A percentile compares a stretch with the other conserved stretches of the same genome.
phyloP scores from a whole-genome alignment of 2,888 invertebrate species.

The Acrobeloides nanus region DNA sequence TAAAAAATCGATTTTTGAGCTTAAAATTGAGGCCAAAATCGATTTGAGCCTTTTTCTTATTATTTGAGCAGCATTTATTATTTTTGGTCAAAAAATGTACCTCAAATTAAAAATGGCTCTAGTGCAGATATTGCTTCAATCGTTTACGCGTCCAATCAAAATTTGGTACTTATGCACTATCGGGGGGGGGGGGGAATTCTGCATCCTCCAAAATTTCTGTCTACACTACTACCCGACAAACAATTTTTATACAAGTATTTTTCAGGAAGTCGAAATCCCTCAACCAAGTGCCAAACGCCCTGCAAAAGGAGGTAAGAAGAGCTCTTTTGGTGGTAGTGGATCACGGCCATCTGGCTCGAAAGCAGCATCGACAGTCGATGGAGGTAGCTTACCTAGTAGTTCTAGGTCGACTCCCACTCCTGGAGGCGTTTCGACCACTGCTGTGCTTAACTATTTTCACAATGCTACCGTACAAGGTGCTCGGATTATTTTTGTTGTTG shows the following conservation, averaged over 20 bases:
- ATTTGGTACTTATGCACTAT: no score
- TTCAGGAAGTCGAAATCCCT: slow-evolving; percentile 54
- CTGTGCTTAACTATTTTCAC: slow-evolving; percentile 44
- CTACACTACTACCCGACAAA: not conserved
- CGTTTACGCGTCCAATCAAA: no score
- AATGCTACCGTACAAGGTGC: slow-evolving; percentile 45
- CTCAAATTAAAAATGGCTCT: no score
- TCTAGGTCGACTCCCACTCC: slow-evolving; percentile 10
- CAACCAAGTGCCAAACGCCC: slow-evolving; percentile 33
- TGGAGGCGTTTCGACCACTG: slow-evolving; percentile 23
- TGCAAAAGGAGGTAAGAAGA: slow-evolving; percentile 23
- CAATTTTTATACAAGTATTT: slow-evolving; percentile 3
- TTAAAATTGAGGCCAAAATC: no score
- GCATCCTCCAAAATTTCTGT: no score
- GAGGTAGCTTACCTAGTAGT: slow-evolving; percentile 32
- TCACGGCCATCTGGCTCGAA: slow-evolving; percentile 3
- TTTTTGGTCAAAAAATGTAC: no score
- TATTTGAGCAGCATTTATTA: no score
- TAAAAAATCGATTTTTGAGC: no score
- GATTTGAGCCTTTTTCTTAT: no score
- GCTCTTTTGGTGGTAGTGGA: slow-evolving; percentile 2
- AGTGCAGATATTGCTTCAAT: no score
- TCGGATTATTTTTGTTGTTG: slow-evolving; percentile 8
- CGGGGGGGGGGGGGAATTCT: no score
- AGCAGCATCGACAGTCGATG: slow-evolving; percentile 7